Evolutionary conservation across 2,113 vertebrate genomes (phyloP).

Genomic region (Rhodinocichla rosea): DNA sequence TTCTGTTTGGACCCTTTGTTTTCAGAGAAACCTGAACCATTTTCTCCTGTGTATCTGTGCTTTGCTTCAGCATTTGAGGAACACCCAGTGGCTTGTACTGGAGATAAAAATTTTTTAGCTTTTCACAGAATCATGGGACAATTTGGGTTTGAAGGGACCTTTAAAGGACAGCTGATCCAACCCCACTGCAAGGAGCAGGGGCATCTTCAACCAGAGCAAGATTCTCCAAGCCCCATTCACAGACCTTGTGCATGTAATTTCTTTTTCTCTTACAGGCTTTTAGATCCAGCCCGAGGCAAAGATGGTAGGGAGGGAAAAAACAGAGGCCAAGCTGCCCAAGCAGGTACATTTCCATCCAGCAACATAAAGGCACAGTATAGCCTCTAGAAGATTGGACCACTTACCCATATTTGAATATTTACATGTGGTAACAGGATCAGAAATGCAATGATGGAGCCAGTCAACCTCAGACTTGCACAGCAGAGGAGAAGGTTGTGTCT

Average conservation of each 20-base stretch:
- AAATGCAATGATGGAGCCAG: not conserved
- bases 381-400: not conserved
- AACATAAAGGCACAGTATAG: not conserved
- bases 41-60: not conserved
- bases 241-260: not conserved
- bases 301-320: not conserved
- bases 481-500: not conserved
- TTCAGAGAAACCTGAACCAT: not conserved
- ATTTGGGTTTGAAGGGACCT: not conserved
- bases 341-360: not conserved
- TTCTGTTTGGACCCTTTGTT: not conserved
- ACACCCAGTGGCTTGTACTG: not conserved
- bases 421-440: not conserved
- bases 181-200: not conserved
- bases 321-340: not conserved
- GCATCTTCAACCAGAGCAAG: not conserved
- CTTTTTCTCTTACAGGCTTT: not conserved
- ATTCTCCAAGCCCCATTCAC: accelerated
- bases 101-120: not conserved
- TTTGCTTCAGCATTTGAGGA: not conserved
- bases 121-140: not conserved
- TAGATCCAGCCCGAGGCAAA: not conserved
- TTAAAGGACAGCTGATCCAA: not conserved
- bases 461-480: not conserved
- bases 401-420: not conserved